Evolutionary conservation across 2,888 invertebrate species (phyloP).

Genomic region (Calameuta pallipes): DNA sequence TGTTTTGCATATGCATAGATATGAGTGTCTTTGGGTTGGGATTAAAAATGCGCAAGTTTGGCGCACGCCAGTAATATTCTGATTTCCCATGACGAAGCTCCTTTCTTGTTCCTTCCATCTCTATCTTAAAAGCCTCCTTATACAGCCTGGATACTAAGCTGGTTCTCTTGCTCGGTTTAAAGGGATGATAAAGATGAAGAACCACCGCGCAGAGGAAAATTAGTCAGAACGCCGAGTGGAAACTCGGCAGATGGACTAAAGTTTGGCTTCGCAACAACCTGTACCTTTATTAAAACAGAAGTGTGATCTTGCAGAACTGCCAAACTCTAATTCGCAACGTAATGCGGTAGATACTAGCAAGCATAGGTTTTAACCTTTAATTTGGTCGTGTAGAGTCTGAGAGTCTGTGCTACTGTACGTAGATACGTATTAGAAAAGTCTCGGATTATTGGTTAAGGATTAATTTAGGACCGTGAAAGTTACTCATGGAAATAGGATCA

Average conservation of each 20-base stretch:
- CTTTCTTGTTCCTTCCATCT: background rate
- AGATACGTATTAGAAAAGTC: too few species aligned
- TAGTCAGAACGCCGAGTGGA: constrained; percentile 7
- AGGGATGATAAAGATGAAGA: constrained; percentile 38
- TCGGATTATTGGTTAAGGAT: too few species aligned
- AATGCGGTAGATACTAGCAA: background rate
- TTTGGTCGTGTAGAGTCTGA: too few species aligned
- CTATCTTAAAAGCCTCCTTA: background rate
- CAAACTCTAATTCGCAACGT: background rate
- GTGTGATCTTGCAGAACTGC: background rate
- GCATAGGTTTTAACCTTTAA: background rate
- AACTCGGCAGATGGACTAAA: background rate
- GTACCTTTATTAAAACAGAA: background rate
- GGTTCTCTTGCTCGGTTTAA: constrained; percentile 20
- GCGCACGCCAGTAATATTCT: background rate
- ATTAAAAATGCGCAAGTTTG: background rate
- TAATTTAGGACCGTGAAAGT: background rate
- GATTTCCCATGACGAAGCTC: background rate
- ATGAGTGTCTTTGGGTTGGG: background rate
- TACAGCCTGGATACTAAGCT: background rate
- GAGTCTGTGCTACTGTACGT: too few species aligned
- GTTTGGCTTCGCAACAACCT: background rate
- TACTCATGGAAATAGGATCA: background rate
- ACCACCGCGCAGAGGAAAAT: constrained; percentile 32
- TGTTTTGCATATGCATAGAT: background rate